Conservation (phyloP, 2,797 vertebrate species). For the Peromyscus attwateri region DNA sequence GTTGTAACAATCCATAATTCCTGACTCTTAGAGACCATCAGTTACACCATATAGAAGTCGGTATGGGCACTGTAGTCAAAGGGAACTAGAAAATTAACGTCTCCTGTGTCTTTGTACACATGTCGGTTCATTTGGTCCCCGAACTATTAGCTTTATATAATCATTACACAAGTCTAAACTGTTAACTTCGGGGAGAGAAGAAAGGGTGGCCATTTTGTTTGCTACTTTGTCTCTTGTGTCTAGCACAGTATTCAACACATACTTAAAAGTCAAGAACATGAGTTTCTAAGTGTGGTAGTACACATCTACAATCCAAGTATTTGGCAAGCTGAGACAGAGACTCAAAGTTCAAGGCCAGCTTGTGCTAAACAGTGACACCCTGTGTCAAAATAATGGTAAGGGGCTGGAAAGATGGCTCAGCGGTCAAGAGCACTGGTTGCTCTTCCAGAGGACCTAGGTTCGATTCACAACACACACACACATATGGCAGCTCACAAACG, state of each 20-base stretch:
- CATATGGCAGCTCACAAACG: background rate
- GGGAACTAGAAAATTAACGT: constrained; percentile 8
- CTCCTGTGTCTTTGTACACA: background rate
- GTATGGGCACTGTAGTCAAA: background rate
- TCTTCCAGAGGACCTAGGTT: background rate
- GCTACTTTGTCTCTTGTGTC: background rate
- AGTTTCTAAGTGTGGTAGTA: background rate
- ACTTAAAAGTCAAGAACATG: background rate
- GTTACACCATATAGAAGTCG: background rate
- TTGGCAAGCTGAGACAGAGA: background rate
- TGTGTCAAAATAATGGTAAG: background rate
- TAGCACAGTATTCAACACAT: background rate
- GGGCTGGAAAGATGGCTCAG: background rate
- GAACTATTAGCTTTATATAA: background rate
- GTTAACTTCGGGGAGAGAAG: constrained; percentile 16
- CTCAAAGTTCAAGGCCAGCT: background rate
- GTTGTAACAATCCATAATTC: background rate
- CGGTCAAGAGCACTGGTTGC: background rate
- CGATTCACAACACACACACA: background rate
- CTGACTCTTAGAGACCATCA: background rate
- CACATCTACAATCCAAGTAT: background rate
- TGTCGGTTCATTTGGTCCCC: constrained; percentile 49
- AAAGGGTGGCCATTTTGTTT: background rate
- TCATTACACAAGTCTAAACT: background rate
- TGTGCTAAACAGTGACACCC: background rate